These are phyloP conservation scores for Anolis sagrei DNA, from an alignment of 2,113 vertebrate genomes.

Conservation along the genomic window DNA sequence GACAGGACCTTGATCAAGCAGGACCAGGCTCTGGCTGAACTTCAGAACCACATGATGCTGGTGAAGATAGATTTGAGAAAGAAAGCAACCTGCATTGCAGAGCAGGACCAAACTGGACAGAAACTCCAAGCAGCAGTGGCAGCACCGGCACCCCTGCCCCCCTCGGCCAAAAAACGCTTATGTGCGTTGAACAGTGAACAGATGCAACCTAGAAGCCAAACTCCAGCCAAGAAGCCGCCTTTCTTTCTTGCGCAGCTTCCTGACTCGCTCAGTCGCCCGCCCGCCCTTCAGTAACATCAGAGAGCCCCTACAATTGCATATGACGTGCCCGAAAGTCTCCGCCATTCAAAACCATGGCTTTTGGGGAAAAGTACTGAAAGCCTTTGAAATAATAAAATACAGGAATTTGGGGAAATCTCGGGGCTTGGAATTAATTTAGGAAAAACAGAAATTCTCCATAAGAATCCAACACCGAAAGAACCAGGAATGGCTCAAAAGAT, in stretches of 20 bases:
- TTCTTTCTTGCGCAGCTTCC: constrained; percentile 84
- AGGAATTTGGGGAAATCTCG: too few relatives aligned
- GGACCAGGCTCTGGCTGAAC: constrained; percentile 92
- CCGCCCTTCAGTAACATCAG: constrained; percentile 61
- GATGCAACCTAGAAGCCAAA: constrained; percentile 77
- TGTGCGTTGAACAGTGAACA: constrained; percentile 85
- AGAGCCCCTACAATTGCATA: constrained; percentile 79
- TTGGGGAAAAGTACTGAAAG: constrained; percentile 69
- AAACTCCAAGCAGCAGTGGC: constrained; percentile 67
- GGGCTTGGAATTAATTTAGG: too few relatives aligned
- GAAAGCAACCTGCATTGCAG: constrained; percentile 84
- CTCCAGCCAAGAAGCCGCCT: constrained; percentile 84
- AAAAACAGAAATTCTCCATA: too few relatives aligned
- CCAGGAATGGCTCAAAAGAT: too few relatives aligned
- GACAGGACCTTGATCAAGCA: constrained; percentile 90
- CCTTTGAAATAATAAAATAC: too few relatives aligned
- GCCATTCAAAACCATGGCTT: constrained; percentile 70
- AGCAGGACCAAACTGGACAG: constrained; percentile 77
- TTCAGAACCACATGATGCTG: constrained; percentile 90
- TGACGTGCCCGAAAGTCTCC: constrained; percentile 78
- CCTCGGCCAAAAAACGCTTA: constrained; percentile 83
- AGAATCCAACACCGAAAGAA: too few relatives aligned
- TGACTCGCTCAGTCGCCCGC: constrained; percentile 78
- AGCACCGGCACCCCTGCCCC: background rate
- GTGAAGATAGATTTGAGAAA: constrained; percentile 89